Percentiles rank a stretch among this genome's conserved stretches.
These are phyloP conservation scores for Paralvinella palmiformis DNA, from an alignment of 1,140 invertebrate species.

Conservation along the genomic window DNA sequence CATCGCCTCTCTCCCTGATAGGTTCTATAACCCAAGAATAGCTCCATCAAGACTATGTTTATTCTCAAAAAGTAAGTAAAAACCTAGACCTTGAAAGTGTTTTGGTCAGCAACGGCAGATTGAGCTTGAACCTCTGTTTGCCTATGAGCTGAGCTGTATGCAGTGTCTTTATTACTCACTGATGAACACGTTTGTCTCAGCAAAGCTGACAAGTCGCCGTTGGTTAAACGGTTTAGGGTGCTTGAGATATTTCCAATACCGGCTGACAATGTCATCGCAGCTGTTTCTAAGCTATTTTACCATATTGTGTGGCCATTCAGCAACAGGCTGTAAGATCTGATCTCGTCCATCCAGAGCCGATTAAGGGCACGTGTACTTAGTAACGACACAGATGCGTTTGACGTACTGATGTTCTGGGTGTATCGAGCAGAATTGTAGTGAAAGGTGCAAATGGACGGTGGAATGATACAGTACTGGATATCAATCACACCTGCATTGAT, in stretches of 20 bases:
- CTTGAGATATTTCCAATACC: constrained; percentile 2
- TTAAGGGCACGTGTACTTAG: background rate
- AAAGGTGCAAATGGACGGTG: background rate
- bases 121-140: background rate
- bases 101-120: constrained; percentile 5
- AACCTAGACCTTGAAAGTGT: constrained; percentile 6
- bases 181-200: background rate
- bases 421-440: constrained; percentile 6
- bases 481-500: background rate
- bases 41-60: background rate
- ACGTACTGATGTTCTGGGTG: background rate
- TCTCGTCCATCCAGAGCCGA: constrained; percentile 6
- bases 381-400: background rate
- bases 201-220: constrained; percentile 3
- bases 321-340: background rate
- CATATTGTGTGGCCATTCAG: background rate
- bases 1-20: constrained; percentile 5
- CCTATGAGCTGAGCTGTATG: constrained; percentile 3
- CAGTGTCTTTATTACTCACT: constrained; percentile 1
- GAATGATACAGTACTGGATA: background rate
- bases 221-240: background rate
- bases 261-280: constrained; percentile 2
- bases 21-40: background rate
- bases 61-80: background rate
- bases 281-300: background rate